phyloP scores from a whole-genome alignment of 1,140 invertebrate genomes.

The Pseudomyrmex sp. region DNA sequence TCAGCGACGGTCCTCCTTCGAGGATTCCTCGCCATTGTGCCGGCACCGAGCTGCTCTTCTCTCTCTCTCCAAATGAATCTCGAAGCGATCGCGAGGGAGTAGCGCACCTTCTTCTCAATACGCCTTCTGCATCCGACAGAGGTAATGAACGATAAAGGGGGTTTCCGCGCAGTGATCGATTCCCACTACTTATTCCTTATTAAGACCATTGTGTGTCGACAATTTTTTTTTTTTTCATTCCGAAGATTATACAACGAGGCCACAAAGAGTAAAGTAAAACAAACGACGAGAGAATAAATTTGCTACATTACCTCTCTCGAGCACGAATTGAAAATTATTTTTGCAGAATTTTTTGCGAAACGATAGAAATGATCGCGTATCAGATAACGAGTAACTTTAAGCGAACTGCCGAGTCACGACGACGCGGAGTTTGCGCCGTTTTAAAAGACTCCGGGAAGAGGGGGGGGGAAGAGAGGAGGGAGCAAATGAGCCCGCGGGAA shows the following conservation, averaged over 20 bases:
- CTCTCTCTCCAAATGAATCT: slow-evolving; percentile 26
- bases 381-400: neutral
- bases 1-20: slow-evolving; percentile 29
- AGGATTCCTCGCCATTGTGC: slow-evolving; percentile 36
- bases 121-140: neutral
- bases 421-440: neutral
- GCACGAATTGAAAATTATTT: neutral
- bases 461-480: too few relatives aligned
- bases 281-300: neutral
- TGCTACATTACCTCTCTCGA: neutral
- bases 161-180: neutral
- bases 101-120: neutral
- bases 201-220: neutral
- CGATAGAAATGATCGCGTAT: neutral
- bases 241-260: too few relatives aligned
- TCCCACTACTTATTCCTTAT: neutral
- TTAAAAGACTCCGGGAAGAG: neutral
- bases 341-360: neutral
- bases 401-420: neutral
- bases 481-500: slow-evolving; percentile 4
- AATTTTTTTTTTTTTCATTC: neutral
- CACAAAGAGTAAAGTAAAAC: too few relatives aligned
- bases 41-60: neutral
- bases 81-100: slow-evolving; percentile 1
- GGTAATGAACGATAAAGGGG: neutral